Conservation (phyloP, 2,888 invertebrate species). For the Matsumyia berberina region DNA sequence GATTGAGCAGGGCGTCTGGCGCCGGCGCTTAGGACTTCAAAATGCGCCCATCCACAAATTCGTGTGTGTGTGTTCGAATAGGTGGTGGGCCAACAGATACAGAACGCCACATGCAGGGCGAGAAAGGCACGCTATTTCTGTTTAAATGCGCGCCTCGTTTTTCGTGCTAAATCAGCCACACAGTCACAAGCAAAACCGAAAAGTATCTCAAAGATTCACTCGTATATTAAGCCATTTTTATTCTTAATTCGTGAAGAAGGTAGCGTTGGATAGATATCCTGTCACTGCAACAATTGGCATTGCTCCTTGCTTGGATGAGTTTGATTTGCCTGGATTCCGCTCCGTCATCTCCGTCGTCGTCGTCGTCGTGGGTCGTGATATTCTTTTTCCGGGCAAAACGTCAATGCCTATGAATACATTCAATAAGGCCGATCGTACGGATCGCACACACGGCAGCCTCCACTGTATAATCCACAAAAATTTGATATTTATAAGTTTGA, state of each 20-base stretch:
- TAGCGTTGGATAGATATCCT: conserved; percentile 66
- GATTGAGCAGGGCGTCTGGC: conserved; percentile 78
- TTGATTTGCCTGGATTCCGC: conserved; percentile 64
- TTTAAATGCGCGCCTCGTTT: conserved; percentile 62
- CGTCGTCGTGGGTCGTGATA: conserved; percentile 55
- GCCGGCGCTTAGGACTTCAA: conserved; percentile 77
- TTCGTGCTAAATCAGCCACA: conserved; percentile 66
- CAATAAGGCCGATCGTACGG: conserved; percentile 57
- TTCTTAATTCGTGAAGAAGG: conserved; percentile 75
- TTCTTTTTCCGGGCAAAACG: conserved; percentile 46
- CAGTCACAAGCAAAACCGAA: conserved; percentile 26
- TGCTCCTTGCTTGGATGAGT: conserved; percentile 71
- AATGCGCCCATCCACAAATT: conserved; percentile 44
- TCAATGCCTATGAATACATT: conserved; percentile 72
- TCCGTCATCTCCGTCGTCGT: conserved; percentile 16
- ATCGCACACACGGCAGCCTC: conserved; percentile 59
- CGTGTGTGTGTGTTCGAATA: conserved; percentile 17
- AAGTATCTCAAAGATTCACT: conserved; percentile 71
- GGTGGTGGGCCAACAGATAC: conserved; percentile 45
- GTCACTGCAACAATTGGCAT: conserved; percentile 75
- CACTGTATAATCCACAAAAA: conserved; percentile 67
- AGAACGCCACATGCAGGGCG: conserved; percentile 44
- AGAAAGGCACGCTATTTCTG: conserved; percentile 68
- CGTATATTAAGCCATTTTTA: conserved; percentile 77
- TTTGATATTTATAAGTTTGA: conserved; percentile 75